phyloP scores from a whole-genome alignment of 2,113 vertebrate species.

The Castor canadensis region DNA sequence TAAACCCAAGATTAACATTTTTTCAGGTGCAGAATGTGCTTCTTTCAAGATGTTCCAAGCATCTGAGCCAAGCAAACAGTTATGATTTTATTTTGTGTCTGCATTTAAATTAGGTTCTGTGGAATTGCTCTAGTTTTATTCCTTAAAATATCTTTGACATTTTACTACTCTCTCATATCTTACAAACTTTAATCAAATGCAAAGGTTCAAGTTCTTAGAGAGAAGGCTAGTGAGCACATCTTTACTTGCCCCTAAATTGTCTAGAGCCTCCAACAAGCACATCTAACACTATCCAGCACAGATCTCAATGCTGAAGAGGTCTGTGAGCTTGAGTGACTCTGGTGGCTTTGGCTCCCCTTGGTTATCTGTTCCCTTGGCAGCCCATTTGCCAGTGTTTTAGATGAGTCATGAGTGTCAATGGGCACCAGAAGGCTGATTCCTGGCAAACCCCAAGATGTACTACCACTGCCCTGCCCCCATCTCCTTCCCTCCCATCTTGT shows the following conservation, averaged over 20 bases:
- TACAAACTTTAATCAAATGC: background rate
- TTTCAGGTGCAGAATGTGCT: conserved; percentile 32
- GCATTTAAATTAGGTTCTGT: conserved; percentile 37
- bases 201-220: background rate
- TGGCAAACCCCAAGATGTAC: background rate
- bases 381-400: background rate
- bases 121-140: conserved; percentile 43
- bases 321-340: background rate
- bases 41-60: conserved; percentile 47
- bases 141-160: conserved; percentile 23
- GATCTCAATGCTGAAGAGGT: background rate
- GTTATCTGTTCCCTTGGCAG: background rate
- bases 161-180: conserved; percentile 38
- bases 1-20: conserved; percentile 23
- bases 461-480: background rate
- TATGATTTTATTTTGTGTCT: conserved; percentile 43
- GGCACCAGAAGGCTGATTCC: background rate
- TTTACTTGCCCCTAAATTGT: background rate
- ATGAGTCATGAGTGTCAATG: background rate
- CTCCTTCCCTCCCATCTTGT: background rate
- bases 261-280: background rate
- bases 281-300: background rate
- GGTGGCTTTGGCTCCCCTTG: background rate
- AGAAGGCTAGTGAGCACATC: background rate
- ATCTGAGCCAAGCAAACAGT: conserved; percentile 34